These are phyloP conservation scores for Aricia agestis DNA, from an alignment of 1,140 invertebrate species.

Conservation along the genomic window DNA sequence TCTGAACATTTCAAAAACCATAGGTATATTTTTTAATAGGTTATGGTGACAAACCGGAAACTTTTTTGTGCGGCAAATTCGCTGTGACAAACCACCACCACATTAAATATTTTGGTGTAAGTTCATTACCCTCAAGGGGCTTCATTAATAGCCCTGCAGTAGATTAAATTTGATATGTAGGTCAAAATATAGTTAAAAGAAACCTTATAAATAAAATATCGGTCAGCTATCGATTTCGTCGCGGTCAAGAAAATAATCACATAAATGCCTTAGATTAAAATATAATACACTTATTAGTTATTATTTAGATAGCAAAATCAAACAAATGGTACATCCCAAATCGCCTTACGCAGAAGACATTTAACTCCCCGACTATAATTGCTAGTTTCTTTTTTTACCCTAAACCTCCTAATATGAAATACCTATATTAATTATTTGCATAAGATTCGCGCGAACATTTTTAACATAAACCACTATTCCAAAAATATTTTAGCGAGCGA, in stretches of 20 bases:
- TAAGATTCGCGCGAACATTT: background rate
- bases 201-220: background rate
- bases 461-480: background rate
- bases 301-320: no score
- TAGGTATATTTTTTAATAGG: no score
- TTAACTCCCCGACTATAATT: no score
- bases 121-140: background rate
- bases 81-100: background rate
- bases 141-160: background rate
- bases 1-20: no score
- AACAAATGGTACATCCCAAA: no score
- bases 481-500: background rate
- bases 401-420: background rate
- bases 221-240: background rate
- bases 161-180: background rate
- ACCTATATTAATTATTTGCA: background rate
- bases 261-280: background rate
- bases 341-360: no score
- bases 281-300: no score
- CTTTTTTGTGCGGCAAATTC: background rate
- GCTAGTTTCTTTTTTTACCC: no score
- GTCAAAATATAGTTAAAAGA: background rate
- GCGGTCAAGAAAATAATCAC: background rate
- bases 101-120: background rate
- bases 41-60: no score